Evolutionary conservation across 2,113 vertebrate species (phyloP).

Genomic region (Epinephelus cyanopodus): DNA sequence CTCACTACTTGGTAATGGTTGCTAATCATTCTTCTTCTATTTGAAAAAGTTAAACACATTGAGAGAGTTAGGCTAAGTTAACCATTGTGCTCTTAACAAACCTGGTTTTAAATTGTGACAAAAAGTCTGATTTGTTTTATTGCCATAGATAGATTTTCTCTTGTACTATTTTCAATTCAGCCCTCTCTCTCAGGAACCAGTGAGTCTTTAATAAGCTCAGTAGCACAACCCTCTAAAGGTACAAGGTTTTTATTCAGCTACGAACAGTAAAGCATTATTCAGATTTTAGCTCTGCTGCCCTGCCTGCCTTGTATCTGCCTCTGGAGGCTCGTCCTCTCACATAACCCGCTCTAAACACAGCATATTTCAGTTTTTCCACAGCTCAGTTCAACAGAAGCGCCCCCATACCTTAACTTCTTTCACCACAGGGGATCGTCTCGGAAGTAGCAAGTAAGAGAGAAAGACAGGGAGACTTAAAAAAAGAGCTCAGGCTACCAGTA

Average conservation of each 20-base stretch:
- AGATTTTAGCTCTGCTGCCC: conserved; percentile 14
- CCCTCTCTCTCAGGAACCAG: conserved; percentile 1
- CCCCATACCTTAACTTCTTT: conserved; percentile 19
- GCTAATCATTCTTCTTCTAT: background rate
- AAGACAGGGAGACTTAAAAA: background rate
- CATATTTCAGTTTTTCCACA: conserved; percentile 58
- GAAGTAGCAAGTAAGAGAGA: conserved; percentile 10
- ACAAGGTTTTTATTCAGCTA: conserved; percentile 40
- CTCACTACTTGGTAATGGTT: background rate
- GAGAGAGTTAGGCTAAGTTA: background rate
- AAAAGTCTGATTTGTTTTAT: background rate
- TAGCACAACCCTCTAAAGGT: background rate
- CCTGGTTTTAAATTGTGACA: background rate
- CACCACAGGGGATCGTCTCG: background rate
- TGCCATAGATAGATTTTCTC: background rate
- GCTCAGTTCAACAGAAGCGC: conserved; percentile 25
- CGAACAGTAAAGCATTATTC: conserved; percentile 48
- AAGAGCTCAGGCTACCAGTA: background rate
- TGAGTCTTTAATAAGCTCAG: conserved; percentile 10
- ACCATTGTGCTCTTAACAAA: background rate
- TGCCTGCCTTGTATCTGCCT: conserved; percentile 23
- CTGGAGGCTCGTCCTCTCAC: conserved; percentile 47
- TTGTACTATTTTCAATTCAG: background rate
- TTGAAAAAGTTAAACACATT: background rate
- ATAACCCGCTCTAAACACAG: conserved; percentile 54